A percentile compares a stretch with the other conserved stretches of the same genome.
Evolutionary conservation across 2,888 invertebrate species (phyloP).

Genomic region (Eupithecia tripunctaria): DNA sequence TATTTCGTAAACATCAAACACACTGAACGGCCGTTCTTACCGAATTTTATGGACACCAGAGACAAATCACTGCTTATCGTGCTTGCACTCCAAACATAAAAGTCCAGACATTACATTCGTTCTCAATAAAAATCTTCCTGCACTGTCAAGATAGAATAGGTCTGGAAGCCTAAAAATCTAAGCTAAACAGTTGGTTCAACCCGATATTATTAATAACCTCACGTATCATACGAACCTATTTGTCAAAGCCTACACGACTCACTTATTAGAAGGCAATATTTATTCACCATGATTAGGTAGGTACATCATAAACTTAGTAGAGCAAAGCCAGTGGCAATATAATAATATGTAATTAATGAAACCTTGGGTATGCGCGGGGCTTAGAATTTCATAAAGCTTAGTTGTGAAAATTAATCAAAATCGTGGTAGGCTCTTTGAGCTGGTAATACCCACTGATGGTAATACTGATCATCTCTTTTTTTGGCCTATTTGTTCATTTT

Average conservation of each 20-base stretch:
- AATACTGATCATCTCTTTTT: not conserved
- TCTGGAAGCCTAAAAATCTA: not conserved
- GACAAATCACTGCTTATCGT: too few species aligned
- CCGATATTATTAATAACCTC: not conserved
- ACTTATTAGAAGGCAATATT: slow-evolving; percentile 34
- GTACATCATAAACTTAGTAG: slow-evolving; percentile 30
- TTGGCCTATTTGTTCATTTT: not conserved
- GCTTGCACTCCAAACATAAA: too few species aligned
- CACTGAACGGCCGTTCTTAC: too few species aligned
- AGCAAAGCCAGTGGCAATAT: slow-evolving; percentile 9
- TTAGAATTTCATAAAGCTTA: slow-evolving; percentile 26
- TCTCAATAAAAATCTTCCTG: not conserved
- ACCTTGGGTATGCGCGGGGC: slow-evolving; percentile 11
- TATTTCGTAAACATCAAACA: too few species aligned
- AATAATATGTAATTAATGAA: slow-evolving; percentile 28
- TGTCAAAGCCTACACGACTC: slow-evolving; percentile 23
- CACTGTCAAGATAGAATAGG: not conserved
- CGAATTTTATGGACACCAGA: not conserved
- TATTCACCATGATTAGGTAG: slow-evolving; percentile 31
- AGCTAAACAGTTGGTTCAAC: not conserved
- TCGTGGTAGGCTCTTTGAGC: slow-evolving; percentile 18
- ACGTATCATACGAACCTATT: slow-evolving; percentile 2
- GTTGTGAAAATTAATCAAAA: slow-evolving; percentile 31
- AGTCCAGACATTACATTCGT: not conserved
- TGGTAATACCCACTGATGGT: slow-evolving; percentile 2